A percentile compares a stretch with the other conserved stretches of the same genome.
These are phyloP conservation scores for Atta cephalotes DNA, from an alignment of 1,140 invertebrate species.

Conservation along the genomic window DNA sequence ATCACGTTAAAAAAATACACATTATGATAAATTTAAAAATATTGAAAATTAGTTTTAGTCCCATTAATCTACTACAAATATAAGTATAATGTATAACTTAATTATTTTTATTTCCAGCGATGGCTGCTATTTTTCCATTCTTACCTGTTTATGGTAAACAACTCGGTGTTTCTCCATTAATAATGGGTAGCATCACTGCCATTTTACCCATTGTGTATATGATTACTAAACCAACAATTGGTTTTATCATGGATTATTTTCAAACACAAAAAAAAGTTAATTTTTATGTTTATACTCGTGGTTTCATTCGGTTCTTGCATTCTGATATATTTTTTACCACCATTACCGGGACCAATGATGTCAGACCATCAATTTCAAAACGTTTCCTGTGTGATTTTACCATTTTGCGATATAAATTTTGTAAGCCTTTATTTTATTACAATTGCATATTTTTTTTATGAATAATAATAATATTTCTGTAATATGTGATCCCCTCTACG, in stretches of 20 bases:
- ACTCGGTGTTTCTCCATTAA: conserved; percentile 90
- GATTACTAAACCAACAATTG: conserved; percentile 90
- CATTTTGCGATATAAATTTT: conserved; percentile 74
- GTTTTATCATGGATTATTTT: conserved; percentile 90
- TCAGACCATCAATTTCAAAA: conserved; percentile 74
- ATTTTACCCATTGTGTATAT: conserved; percentile 91
- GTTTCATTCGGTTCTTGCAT: conserved; percentile 88
- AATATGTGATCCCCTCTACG: no score
- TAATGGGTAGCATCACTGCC: conserved; percentile 91
- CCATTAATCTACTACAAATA: background rate
- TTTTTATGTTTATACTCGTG: conserved; percentile 90
- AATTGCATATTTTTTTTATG: background rate
- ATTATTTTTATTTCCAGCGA: conserved; percentile 86
- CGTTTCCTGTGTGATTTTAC: conserved; percentile 72
- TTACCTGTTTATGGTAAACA: conserved; percentile 91
- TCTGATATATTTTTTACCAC: conserved; percentile 89
- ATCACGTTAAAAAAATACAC: background rate
- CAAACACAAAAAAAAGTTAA: conserved; percentile 89
- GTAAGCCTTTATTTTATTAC: conserved; percentile 41
- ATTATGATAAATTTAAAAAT: background rate
- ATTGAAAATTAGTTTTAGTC: conserved; percentile 33
- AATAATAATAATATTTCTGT: no score
- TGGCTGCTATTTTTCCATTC: conserved; percentile 92
- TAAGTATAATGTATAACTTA: conserved; percentile 3
- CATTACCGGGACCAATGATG: conserved; percentile 78